Evolutionary conservation across 2,797 vertebrate species (phyloP).

Genomic region (Cryptoblepharus egeriae): DNA sequence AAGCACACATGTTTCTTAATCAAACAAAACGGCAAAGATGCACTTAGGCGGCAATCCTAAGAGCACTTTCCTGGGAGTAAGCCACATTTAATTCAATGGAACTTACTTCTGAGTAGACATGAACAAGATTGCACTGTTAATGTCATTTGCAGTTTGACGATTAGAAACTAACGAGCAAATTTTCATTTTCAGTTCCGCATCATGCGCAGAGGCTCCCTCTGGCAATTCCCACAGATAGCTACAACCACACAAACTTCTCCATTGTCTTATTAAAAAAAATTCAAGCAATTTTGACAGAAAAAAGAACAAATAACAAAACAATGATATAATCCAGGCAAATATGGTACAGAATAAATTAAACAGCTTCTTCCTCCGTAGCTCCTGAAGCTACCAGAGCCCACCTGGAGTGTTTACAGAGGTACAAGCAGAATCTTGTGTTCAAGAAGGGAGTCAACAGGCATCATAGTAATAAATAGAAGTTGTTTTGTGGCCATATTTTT

Average conservation of each 20-base stretch:
- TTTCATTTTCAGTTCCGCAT: too few relatives aligned
- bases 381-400: background rate
- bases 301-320: background rate
- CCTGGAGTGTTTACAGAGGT: background rate
- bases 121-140: too few relatives aligned
- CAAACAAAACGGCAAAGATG: too few relatives aligned
- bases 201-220: too few relatives aligned
- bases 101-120: too few relatives aligned
- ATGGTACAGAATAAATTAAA: conserved; percentile 33
- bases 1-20: too few relatives aligned
- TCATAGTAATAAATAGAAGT: conserved; percentile 21
- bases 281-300: conserved; percentile 8
- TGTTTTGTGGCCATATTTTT: background rate
- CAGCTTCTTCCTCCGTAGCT: background rate
- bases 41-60: too few relatives aligned
- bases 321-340: conserved; percentile 14
- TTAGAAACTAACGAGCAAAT: too few relatives aligned
- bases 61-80: too few relatives aligned
- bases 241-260: background rate
- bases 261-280: background rate
- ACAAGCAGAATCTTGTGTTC: background rate
- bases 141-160: too few relatives aligned
- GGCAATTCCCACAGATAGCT: too few relatives aligned
- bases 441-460: background rate
- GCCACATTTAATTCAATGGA: too few relatives aligned